These are phyloP conservation scores for Drosophila nasuta DNA, from an alignment of 1,140 invertebrate species.

Conservation along the genomic window DNA sequence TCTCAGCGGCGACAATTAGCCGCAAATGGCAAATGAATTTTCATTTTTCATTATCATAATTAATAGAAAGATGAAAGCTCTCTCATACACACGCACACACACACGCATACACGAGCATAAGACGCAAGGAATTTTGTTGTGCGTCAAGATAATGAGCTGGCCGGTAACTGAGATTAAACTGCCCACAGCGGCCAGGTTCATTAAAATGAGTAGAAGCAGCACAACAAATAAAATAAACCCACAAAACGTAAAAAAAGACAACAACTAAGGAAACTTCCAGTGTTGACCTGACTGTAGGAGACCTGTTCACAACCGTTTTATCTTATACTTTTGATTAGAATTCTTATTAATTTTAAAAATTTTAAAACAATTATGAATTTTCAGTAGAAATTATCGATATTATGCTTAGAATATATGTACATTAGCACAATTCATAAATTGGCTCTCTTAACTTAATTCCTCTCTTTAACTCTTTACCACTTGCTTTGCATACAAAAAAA, in stretches of 20 bases:
- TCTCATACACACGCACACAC: not conserved
- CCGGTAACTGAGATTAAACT: not conserved
- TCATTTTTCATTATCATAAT: constrained; percentile 71
- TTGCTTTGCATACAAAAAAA: too few relatives aligned
- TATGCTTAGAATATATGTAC: too few relatives aligned
- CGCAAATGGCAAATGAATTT: constrained; percentile 77
- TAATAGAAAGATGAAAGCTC: constrained; percentile 58
- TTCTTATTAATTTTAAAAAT: too few relatives aligned
- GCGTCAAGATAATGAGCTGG: not conserved
- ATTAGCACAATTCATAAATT: too few relatives aligned
- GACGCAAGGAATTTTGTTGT: not conserved
- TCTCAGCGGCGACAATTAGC: constrained; percentile 62
- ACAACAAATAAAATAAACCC: not conserved
- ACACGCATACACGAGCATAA: not conserved
- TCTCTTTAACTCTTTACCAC: too few relatives aligned
- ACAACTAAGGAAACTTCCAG: too few relatives aligned
- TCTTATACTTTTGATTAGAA: too few relatives aligned
- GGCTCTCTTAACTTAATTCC: too few relatives aligned
- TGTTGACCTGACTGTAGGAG: too few relatives aligned
- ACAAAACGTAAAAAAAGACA: not conserved
- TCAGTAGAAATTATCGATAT: too few relatives aligned
- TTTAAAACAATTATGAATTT: too few relatives aligned
- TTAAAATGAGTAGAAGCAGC: not conserved
- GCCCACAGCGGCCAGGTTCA: not conserved
- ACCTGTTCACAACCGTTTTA: too few relatives aligned